phyloP scores from a whole-genome alignment of 2,113 vertebrate species.

The Embiotoca jacksoni region DNA sequence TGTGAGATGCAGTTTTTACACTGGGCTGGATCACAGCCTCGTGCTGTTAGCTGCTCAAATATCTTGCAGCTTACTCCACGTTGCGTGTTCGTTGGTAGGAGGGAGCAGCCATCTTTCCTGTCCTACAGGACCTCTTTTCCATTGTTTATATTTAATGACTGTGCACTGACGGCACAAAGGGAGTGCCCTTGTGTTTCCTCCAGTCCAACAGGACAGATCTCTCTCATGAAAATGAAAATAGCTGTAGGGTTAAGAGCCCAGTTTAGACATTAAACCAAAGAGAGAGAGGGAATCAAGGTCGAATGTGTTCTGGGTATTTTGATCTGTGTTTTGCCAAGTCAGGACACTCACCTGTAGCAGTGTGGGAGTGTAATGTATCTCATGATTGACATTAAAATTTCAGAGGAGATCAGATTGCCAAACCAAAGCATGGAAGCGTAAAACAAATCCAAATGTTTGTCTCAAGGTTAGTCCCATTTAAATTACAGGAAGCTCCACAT shows the following conservation, averaged over 20 bases:
- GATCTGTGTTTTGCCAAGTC: slow-evolving; percentile 7
- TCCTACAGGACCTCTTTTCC: slow-evolving; percentile 75
- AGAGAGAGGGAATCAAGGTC: slow-evolving; percentile 2
- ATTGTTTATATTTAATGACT: slow-evolving; percentile 83
- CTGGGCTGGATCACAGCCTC: slow-evolving; percentile 39
- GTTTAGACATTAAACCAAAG: slow-evolving; percentile 30
- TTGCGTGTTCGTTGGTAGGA: slow-evolving; percentile 50
- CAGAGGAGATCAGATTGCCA: slow-evolving; percentile 59
- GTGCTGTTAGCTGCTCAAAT: slow-evolving; percentile 73
- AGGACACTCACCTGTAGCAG: slow-evolving; percentile 4
- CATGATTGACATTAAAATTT: slow-evolving; percentile 57
- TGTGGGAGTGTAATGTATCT: slow-evolving; percentile 45
- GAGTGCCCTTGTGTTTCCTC: slow-evolving; percentile 66
- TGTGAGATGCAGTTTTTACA: slow-evolving; percentile 62
- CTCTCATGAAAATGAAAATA: slow-evolving; percentile 39
- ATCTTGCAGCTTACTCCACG: slow-evolving; percentile 59
- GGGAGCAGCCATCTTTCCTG: slow-evolving; percentile 74
- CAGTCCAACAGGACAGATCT: slow-evolving; percentile 55
- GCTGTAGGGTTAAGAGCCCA: slow-evolving; percentile 8
- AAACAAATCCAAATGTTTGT: slow-evolving; percentile 15
- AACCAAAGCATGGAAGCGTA: slow-evolving; percentile 22
- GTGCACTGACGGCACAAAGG: slow-evolving; percentile 46
- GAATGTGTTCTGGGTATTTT: slow-evolving; percentile 7
- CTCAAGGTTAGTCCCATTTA: not conserved
- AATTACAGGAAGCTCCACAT: not conserved